Conservation (phyloP, 2,888 invertebrate species). For the Micoletzkya japonica region DNA sequence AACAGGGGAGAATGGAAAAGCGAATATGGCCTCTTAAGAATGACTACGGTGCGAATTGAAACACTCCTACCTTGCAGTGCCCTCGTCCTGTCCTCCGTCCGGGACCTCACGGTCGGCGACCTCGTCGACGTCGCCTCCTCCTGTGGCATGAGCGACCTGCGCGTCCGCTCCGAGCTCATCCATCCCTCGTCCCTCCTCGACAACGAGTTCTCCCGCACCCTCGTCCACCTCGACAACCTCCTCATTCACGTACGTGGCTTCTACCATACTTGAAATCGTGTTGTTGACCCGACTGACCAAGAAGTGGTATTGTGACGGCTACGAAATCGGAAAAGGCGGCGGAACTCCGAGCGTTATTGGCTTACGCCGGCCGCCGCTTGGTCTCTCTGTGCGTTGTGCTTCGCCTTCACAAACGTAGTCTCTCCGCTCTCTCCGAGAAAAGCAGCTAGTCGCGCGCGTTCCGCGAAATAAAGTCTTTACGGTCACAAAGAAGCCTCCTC, state of each 20-base stretch:
- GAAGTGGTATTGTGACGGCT: background rate
- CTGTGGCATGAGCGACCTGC: background rate
- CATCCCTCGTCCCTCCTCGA: slow-evolving; percentile 6
- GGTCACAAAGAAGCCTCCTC: too few relatives aligned
- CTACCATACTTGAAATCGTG: background rate
- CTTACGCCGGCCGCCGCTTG: too few relatives aligned
- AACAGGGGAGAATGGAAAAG: too few relatives aligned
- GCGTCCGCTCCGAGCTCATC: slow-evolving; percentile 7
- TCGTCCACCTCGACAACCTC: slow-evolving; percentile 9
- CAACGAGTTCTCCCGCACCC: slow-evolving; percentile 14
- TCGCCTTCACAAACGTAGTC: too few relatives aligned
- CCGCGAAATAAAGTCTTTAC: too few relatives aligned
- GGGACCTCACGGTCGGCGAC: background rate
- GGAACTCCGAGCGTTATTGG: too few relatives aligned
- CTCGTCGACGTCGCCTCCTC: slow-evolving; percentile 4
- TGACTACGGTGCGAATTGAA: too few relatives aligned
- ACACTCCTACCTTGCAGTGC: background rate
- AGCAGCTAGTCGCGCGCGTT: too few relatives aligned
- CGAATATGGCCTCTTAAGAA: too few relatives aligned
- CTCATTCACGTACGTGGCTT: slow-evolving; percentile 4
- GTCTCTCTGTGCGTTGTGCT: too few relatives aligned
- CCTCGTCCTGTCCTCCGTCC: slow-evolving; percentile 5
- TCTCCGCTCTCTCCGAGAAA: too few relatives aligned
- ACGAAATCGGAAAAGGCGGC: too few relatives aligned
- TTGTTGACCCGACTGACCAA: background rate